Evolutionary conservation across 2,888 invertebrate genomes (phyloP).

Genomic region (Coenonympha glycerion): DNA sequence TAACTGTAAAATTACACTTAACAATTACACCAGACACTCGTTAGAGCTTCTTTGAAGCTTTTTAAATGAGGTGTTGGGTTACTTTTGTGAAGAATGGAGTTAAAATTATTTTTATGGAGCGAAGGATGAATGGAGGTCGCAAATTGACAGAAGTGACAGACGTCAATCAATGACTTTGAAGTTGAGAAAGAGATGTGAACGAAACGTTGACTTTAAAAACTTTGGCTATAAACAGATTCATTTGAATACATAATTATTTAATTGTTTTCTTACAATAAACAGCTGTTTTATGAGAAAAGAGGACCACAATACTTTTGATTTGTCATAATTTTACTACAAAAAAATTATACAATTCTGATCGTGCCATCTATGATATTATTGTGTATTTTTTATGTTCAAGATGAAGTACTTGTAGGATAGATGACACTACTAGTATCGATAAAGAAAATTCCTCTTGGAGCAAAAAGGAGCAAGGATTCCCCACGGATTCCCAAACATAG

Average conservation of each 20-base stretch:
- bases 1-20: conserved; percentile 33
- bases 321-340: not conserved
- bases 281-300: too few species aligned
- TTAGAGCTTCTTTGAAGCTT: conserved; percentile 33
- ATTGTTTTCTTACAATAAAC: too few species aligned
- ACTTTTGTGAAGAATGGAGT: conserved; percentile 46
- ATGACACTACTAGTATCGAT: not conserved
- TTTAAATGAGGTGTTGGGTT: conserved; percentile 32
- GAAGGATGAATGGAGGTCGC: conserved; percentile 75
- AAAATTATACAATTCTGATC: not conserved
- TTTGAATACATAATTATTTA: too few species aligned
- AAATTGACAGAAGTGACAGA: conserved; percentile 14
- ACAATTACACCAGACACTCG: conserved; percentile 36
- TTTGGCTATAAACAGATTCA: too few species aligned
- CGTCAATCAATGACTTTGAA: not conserved
- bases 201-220: too few species aligned
- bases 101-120: conserved; percentile 41
- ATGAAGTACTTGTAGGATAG: not conserved
- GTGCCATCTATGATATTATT: not conserved
- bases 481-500: too few species aligned
- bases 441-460: too few species aligned
- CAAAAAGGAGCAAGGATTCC: too few species aligned
- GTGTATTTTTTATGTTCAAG: not conserved
- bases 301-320: too few species aligned
- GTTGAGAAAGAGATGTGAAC: too few species aligned